Conservation (phyloP, 2,888 invertebrate species). For the Yponomeuta plumbellus region DNA sequence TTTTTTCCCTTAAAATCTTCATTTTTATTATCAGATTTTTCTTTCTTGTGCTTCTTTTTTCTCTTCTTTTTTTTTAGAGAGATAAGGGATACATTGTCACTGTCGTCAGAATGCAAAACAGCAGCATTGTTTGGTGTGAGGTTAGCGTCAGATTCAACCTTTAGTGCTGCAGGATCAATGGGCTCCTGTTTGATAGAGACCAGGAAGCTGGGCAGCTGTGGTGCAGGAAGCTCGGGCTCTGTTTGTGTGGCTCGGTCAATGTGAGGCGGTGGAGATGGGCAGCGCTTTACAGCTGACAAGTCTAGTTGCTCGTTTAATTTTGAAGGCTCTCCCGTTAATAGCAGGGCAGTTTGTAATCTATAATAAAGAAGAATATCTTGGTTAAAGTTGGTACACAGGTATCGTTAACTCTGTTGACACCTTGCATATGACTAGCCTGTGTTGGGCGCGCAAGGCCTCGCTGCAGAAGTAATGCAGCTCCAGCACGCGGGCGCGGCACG, state of each 20-base stretch:
- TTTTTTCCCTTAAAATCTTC: neutral
- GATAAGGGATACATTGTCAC: constrained; percentile 50
- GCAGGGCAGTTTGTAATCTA: neutral
- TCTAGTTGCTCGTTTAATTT: neutral
- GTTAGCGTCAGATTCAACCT: constrained; percentile 41
- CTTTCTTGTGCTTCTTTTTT: constrained; percentile 14
- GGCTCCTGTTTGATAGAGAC: constrained; percentile 48
- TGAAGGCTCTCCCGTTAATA: neutral
- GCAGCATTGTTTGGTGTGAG: constrained; percentile 22
- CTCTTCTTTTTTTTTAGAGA: constrained; percentile 48
- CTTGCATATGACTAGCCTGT: constrained; percentile 44
- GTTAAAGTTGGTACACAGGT: neutral
- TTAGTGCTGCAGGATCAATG: constrained; percentile 33
- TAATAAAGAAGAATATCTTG: neutral
- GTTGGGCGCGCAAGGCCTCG: constrained; percentile 80
- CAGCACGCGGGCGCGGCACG: constrained; percentile 83
- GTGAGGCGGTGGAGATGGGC: constrained; percentile 20
- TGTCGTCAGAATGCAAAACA: constrained; percentile 43
- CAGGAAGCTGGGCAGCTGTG: constrained; percentile 1
- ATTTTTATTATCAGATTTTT: neutral
- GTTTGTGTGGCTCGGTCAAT: constrained; percentile 52
- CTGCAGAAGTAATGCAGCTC: constrained; percentile 84
- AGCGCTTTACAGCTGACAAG: constrained; percentile 21
- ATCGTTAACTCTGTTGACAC: too few relatives aligned
- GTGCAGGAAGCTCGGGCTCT: constrained; percentile 24